Evolutionary conservation across 2,888 invertebrate species (phyloP).

Genomic region (Crocallis elinguaria): DNA sequence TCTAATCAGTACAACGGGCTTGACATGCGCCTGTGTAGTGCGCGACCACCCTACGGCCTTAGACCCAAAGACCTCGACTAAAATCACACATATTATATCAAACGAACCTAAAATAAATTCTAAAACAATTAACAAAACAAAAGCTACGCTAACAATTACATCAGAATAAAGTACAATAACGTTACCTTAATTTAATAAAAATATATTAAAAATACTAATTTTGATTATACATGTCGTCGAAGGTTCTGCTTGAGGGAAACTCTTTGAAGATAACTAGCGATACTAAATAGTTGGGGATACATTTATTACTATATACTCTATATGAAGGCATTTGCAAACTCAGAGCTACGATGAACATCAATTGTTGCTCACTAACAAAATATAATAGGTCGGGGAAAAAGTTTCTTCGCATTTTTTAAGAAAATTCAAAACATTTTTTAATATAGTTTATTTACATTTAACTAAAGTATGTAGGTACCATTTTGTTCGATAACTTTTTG

Average conservation of each 20-base stretch:
- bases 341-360: too few relatives aligned
- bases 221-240: constrained; percentile 4
- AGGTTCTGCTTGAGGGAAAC: background rate
- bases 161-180: background rate
- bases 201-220: constrained; percentile 6
- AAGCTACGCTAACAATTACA: constrained; percentile 9
- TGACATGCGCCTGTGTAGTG: background rate
- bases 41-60: background rate
- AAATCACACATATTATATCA: background rate
- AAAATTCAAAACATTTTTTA: too few relatives aligned
- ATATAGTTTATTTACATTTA: too few relatives aligned
- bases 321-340: too few relatives aligned
- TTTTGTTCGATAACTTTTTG: too few relatives aligned
- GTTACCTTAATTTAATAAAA: constrained; percentile 4
- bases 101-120: constrained; percentile 26
- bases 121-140: constrained; percentile 33
- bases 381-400: too few relatives aligned
- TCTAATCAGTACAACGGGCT: too few relatives aligned
- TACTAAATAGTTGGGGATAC: constrained; percentile 1
- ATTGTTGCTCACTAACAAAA: too few relatives aligned
- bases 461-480: too few relatives aligned
- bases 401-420: too few relatives aligned
- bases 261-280: constrained; percentile 11
- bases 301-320: background rate
- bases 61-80: background rate